Evolutionary conservation across 2,888 invertebrate species (phyloP).

Genomic region (Lingula anatina): DNA sequence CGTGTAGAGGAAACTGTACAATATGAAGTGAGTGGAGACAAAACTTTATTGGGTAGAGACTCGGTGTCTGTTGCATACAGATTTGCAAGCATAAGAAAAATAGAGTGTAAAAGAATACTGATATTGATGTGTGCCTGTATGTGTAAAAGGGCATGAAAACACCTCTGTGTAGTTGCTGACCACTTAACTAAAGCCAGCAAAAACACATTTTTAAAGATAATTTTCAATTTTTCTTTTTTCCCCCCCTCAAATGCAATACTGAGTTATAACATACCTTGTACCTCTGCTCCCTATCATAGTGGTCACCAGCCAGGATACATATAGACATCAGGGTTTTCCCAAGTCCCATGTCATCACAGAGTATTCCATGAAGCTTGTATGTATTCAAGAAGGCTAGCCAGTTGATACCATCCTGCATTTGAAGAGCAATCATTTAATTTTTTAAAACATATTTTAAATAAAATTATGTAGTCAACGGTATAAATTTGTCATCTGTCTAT

Average conservation of each 20-base stretch:
- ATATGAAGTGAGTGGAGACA: not conserved
- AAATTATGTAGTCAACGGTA: no score
- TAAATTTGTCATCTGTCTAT: no score
- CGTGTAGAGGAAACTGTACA: not conserved
- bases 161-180: no score
- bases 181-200: no score
- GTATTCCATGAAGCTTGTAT: slow-evolving; percentile 91
- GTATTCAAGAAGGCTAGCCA: slow-evolving; percentile 93
- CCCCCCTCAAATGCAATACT: no score
- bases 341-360: slow-evolving; percentile 99
- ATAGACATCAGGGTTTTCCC: slow-evolving; percentile 87
- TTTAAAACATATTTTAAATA: no score
- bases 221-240: no score
- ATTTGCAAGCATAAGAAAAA: not conserved
- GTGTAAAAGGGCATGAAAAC: not conserved
- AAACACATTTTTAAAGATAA: no score
- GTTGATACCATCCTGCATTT: slow-evolving; percentile 86
- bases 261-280: slow-evolving; percentile 58
- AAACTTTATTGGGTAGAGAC: not conserved
- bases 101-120: not conserved
- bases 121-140: not conserved
- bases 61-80: not conserved
- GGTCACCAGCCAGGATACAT: slow-evolving; percentile 76
- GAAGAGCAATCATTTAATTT: no score
- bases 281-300: slow-evolving; percentile 62